These are phyloP conservation scores for Rhinogobio ventralis DNA, from an alignment of 2,797 vertebrate genomes.

Conservation along the genomic window DNA sequence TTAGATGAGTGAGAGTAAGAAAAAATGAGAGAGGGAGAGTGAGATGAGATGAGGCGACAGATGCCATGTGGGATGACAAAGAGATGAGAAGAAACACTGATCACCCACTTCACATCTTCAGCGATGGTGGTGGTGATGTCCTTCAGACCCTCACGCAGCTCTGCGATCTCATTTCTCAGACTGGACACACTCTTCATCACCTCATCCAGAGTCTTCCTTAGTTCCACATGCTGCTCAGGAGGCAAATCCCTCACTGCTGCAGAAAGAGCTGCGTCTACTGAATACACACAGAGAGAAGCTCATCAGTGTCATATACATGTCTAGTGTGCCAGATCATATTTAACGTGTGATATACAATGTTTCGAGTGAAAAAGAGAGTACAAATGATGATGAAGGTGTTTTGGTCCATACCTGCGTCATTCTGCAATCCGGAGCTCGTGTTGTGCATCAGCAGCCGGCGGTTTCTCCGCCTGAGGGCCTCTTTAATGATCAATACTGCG, in stretches of 20 bases:
- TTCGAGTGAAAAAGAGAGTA: not conserved
- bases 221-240: slow-evolving; percentile 79
- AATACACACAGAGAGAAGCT: not conserved
- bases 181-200: slow-evolving; percentile 82
- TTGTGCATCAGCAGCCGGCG: slow-evolving; percentile 41
- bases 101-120: slow-evolving; percentile 88
- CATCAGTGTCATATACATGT: not conserved
- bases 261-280: slow-evolving; percentile 64
- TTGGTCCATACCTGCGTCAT: slow-evolving; percentile 3
- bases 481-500: slow-evolving; percentile 71
- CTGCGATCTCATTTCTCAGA: slow-evolving; percentile 86
- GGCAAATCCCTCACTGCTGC: slow-evolving; percentile 71
- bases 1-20: not conserved
- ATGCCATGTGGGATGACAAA: not conserved
- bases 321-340: not conserved
- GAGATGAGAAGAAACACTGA: not conserved
- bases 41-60: not conserved
- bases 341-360: not conserved
- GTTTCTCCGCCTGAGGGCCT: slow-evolving; percentile 65
- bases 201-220: slow-evolving; percentile 88
- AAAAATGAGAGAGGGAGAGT: not conserved
- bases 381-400: not conserved
- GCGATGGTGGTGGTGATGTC: slow-evolving; percentile 86
- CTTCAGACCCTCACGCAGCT: slow-evolving; percentile 84
- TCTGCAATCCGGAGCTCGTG: slow-evolving; percentile 26